These are phyloP conservation scores for Mus spretus DNA, from an alignment of 2,797 vertebrate species.

Conservation along the genomic window DNA sequence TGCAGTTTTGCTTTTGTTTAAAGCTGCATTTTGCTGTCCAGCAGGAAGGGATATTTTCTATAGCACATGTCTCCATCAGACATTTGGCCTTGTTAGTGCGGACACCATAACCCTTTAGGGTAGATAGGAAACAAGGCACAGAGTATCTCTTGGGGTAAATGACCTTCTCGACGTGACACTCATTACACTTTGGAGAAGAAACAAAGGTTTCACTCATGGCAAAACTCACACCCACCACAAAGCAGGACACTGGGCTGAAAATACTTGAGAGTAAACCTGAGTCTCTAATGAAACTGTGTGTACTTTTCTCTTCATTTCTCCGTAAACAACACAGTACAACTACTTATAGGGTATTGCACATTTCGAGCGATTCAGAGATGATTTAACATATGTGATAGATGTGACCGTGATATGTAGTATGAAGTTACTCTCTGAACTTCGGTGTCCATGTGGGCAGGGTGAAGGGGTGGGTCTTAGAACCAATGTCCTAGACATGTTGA, in stretches of 20 bases:
- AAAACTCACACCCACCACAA: not conserved
- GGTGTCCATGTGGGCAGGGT: not conserved
- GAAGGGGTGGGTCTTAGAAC: not conserved
- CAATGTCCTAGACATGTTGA: not conserved
- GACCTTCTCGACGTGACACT: not conserved
- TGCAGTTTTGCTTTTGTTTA: not conserved
- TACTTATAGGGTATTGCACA: too few relatives aligned
- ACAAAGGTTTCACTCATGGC: not conserved
- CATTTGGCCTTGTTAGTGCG: not conserved
- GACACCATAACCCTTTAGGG: not conserved
- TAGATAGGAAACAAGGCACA: not conserved
- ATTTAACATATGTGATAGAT: not conserved
- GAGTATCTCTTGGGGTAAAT: not conserved
- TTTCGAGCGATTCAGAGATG: not conserved
- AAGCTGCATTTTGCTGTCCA: not conserved
- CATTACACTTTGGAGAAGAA: not conserved
- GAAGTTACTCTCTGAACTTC: too few relatives aligned
- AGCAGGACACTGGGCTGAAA: not conserved
- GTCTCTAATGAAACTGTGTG: not conserved
- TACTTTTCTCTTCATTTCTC: not conserved
- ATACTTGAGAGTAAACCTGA: not conserved
- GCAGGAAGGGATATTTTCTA: not conserved
- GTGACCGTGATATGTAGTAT: not conserved
- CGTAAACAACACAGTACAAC: not conserved
- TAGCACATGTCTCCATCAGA: not conserved